phyloP scores from a whole-genome alignment of 2,797 vertebrate genomes.

The Pelodytes ibericus region DNA sequence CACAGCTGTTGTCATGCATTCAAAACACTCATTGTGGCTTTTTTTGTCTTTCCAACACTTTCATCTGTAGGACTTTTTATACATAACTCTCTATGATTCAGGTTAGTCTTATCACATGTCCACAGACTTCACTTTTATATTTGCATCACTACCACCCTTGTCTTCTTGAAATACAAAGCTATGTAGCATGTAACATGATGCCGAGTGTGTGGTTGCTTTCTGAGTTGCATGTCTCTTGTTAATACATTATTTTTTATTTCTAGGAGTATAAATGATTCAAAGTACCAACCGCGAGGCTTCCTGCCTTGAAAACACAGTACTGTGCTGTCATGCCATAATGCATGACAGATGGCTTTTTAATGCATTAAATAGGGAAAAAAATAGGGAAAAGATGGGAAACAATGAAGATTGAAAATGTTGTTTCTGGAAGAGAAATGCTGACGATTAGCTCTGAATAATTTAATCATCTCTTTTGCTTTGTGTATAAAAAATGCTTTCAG shows the following conservation, averaged over 20 bases:
- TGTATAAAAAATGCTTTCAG: conserved; percentile 15
- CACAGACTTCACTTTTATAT: too few relatives aligned
- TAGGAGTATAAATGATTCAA: background rate
- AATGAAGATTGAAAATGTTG: background rate
- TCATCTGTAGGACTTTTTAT: too few relatives aligned
- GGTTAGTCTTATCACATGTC: too few relatives aligned
- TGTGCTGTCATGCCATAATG: background rate
- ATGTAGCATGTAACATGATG: background rate
- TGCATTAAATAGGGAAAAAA: background rate
- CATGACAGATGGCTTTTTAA: conserved; percentile 1
- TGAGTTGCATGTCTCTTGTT: background rate
- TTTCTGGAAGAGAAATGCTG: conserved; percentile 7
- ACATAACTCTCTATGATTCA: too few relatives aligned
- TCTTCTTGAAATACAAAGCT: too few relatives aligned
- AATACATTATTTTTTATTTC: background rate
- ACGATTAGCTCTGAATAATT: conserved; percentile 16
- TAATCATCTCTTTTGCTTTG: background rate
- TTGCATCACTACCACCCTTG: too few relatives aligned
- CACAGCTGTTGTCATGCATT: too few relatives aligned
- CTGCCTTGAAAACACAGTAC: background rate
- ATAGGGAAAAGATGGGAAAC: background rate
- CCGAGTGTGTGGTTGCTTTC: background rate
- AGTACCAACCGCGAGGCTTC: background rate
- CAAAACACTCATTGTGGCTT: too few relatives aligned
- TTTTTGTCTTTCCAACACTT: too few relatives aligned